Base-by-base conservation (phyloP, 2,797 vertebrate genomes). In the Clarias fuscus region DNA sequence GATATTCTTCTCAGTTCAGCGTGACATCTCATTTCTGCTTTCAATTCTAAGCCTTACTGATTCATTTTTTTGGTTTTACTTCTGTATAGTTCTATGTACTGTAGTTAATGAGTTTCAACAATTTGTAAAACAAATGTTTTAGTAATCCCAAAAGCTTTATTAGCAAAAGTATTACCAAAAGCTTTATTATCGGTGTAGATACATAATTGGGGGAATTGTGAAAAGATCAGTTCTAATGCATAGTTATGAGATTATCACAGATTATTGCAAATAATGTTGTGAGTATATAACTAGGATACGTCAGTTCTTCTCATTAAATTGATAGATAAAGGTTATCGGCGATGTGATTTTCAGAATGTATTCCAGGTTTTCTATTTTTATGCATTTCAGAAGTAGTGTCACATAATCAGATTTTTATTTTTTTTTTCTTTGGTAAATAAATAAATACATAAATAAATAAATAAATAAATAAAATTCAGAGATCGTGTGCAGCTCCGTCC, bases 401-500 rank as follows among this genome's bases (percentile, higher is more conserved):
- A 82, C 62, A 53, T 68, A 82, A 82, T 53, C 64, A 22, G 15
- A 81, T 82, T 82, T 81, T 27, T n/a, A 11, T 73, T 64, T 79
- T 43, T 79, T 43, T 48, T 7, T 20, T 65, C 37, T 27, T 30
- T 68, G 80, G 64, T 2, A 33, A 33, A 68, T 18, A 67, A 43
- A 53, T 20, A 64, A 80, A 43, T 56, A 56, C 13, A 59, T 56
- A 22, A 58, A 33, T 8, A 20, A 22, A 48, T 15, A 53, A n/a
- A 61, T 33, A 48, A 75, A 48, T 20, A 37, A 40, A 59, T 56
- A 22, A 58, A 33, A 2, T 43, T 48, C 14, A 81, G 89, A 82
- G 33, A 88, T 85, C 88, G 82, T 85, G 89, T 62, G 59, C 83
- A 86, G 81, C 72, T 64, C 72, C 79, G 82, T 85, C 91, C 89